Conservation (phyloP, 2,113 vertebrate genomes). For the Tringa solitaria region DNA sequence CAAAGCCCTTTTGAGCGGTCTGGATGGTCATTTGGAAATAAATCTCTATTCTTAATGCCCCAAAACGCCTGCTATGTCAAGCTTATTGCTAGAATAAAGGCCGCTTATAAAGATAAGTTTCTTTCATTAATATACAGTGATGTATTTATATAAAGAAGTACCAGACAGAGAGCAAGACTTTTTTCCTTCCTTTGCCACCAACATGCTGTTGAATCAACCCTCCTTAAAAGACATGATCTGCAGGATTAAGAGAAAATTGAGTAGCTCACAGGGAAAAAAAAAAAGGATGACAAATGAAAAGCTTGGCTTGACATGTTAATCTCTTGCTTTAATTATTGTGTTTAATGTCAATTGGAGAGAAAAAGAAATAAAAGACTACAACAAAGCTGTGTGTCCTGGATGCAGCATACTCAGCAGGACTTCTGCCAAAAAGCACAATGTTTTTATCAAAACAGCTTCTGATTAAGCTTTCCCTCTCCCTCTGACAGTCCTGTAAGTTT, state of each 20-base stretch:
- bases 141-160: neutral
- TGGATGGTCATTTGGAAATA: slow-evolving; percentile 36
- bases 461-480: neutral
- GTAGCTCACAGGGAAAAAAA: neutral
- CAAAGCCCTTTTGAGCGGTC: slow-evolving; percentile 11
- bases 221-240: slow-evolving; percentile 9
- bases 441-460: slow-evolving; percentile 29
- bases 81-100: slow-evolving; percentile 43
- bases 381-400: slow-evolving; percentile 4
- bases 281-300: neutral
- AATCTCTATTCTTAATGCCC: slow-evolving; percentile 19
- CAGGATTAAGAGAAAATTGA: slow-evolving; percentile 34
- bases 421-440: slow-evolving; percentile 21
- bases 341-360: slow-evolving; percentile 12
- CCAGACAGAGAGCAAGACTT: neutral
- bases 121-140: slow-evolving; percentile 12
- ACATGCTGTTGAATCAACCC: neutral
- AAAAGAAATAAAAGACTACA: neutral
- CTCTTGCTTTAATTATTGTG: slow-evolving; percentile 41
- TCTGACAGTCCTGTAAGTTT: neutral
- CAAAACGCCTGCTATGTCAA: neutral
- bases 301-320: slow-evolving; percentile 38
- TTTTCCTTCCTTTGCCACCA: neutral
- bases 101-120: slow-evolving; percentile 42
- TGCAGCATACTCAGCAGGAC: neutral